phyloP scores from a whole-genome alignment of 1,140 invertebrate genomes.

The Bombus confusus region DNA sequence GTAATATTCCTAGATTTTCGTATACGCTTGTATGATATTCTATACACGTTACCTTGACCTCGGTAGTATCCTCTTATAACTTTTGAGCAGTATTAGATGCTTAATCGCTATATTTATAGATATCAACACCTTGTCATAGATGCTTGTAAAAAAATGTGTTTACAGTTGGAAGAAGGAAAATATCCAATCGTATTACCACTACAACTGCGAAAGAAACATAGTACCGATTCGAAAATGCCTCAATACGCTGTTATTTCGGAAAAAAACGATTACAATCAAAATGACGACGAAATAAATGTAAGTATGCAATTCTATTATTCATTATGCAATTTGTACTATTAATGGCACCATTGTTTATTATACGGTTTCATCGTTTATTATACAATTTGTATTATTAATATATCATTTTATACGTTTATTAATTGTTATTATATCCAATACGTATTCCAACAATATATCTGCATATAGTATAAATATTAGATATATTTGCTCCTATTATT shows the following conservation, averaged over 20 bases:
- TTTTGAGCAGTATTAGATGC: not conserved
- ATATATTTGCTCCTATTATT: too few relatives aligned
- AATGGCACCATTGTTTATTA: too few relatives aligned
- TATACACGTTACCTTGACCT: not conserved
- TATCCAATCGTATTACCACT: slow-evolving; percentile 58
- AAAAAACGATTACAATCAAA: slow-evolving; percentile 17
- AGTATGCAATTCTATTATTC: slow-evolving; percentile 15
- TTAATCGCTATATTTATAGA: not conserved
- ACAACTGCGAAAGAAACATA: slow-evolving; percentile 55
- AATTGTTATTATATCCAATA: too few relatives aligned
- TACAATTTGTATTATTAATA: not conserved
- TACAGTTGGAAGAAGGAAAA: slow-evolving; percentile 51
- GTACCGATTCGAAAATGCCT: slow-evolving; percentile 38
- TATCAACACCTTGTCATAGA: not conserved
- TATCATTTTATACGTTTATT: too few relatives aligned
- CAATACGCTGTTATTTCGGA: slow-evolving; percentile 59
- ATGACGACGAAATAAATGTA: slow-evolving; percentile 41
- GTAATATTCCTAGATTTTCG: not conserved
- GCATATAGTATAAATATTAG: not conserved
- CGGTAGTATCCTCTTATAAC: too few relatives aligned
- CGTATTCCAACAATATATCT: not conserved
- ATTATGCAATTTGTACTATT: not conserved
- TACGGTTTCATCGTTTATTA: not conserved
- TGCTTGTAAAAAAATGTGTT: not conserved
- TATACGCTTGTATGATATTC: not conserved